Percentiles rank a stretch among this genome's conserved stretches.
Conservation (phyloP, 2,113 vertebrate genomes). For the Taurulus bubalis region DNA sequence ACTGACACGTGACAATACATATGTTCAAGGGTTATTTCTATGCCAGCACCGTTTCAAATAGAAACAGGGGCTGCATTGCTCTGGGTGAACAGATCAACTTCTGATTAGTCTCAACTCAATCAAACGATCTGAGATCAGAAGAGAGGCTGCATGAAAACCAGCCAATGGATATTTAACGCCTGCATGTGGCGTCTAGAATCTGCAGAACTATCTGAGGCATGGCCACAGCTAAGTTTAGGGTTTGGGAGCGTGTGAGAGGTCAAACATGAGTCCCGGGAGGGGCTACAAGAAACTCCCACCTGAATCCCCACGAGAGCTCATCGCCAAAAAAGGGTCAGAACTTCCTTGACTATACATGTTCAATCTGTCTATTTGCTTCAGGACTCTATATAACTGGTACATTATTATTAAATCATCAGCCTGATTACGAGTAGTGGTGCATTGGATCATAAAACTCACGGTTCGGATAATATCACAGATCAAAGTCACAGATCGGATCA, state of each 20-base stretch:
- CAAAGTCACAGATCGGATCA: too few species aligned
- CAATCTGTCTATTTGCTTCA: not conserved
- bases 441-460: not conserved
- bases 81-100: not conserved
- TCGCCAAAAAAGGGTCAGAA: constrained; percentile 38
- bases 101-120: not conserved
- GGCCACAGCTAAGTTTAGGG: constrained; percentile 71
- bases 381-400: not conserved
- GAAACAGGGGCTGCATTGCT: constrained; percentile 2
- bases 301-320: constrained; percentile 53
- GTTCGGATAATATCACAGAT: too few species aligned
- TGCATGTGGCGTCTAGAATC: constrained; percentile 37
- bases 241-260: constrained; percentile 76
- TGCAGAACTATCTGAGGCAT: constrained; percentile 55
- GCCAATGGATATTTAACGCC: constrained; percentile 41
- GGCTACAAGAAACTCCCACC: constrained; percentile 48
- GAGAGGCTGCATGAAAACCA: constrained; percentile 17
- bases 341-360: constrained; percentile 8
- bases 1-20: constrained; percentile 21
- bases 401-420: not conserved
- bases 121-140: constrained; percentile 22
- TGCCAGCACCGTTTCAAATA: not conserved
- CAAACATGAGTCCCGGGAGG: constrained; percentile 53
- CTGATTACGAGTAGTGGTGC: not conserved
- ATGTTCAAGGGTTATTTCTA: not conserved